Evolutionary conservation across 2,888 invertebrate genomes (phyloP).

Genomic region (Drosophila kambysellisi): DNA sequence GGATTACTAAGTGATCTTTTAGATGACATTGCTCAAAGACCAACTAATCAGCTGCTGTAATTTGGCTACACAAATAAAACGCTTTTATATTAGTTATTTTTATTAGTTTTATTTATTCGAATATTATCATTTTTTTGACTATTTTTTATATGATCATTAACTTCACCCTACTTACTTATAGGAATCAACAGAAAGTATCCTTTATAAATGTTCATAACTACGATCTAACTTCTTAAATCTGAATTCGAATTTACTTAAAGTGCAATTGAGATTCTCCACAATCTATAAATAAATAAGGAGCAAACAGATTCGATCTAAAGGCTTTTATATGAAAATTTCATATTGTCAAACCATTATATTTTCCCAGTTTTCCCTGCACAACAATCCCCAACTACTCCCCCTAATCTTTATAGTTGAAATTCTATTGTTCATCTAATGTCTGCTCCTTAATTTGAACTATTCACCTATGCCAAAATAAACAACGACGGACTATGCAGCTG

Average conservation of each 20-base stretch:
- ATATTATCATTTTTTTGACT: background rate
- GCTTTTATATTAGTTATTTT: no score
- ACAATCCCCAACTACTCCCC: background rate
- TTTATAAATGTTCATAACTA: background rate
- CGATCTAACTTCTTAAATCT: no score
- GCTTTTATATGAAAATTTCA: background rate
- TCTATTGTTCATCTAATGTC: constrained; percentile 38
- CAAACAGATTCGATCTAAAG: background rate
- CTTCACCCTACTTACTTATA: background rate
- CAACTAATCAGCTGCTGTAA: background rate
- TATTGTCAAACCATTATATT: background rate
- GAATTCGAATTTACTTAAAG: no score
- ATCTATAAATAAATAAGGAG: background rate
- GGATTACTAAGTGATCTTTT: constrained; percentile 59
- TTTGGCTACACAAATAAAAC: background rate
- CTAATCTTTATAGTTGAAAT: constrained; percentile 6
- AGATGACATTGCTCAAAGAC: constrained; percentile 6
- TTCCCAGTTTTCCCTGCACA: background rate
- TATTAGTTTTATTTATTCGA: no score
- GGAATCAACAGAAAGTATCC: background rate
- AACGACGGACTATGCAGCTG: constrained; percentile 47
- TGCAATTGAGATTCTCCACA: no score
- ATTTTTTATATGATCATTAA: background rate
- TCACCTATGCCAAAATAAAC: constrained; percentile 69
- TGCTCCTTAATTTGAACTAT: constrained; percentile 61